Conservation (phyloP, 2,888 invertebrate genomes). For the Epinotia nisella region DNA sequence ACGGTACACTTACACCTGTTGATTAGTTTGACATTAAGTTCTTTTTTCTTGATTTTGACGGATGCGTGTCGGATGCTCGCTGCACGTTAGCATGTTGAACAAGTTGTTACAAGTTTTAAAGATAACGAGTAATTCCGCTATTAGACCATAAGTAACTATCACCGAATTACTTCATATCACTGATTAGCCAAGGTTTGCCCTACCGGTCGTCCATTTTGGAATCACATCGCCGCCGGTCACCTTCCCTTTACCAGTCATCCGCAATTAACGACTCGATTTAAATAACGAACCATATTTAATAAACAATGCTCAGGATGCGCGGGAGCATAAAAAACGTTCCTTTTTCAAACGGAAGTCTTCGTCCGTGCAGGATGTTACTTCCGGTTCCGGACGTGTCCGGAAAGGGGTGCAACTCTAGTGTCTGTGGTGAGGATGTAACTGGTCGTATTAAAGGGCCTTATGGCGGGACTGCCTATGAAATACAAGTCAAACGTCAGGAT, state of each 20-base stretch:
- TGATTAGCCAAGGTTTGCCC: too few species aligned
- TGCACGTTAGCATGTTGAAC: too few species aligned
- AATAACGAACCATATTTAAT: constrained; percentile 39
- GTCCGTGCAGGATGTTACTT: not conserved
- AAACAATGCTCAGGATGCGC: constrained; percentile 31
- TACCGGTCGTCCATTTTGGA: not conserved
- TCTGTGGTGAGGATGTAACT: constrained; percentile 1
- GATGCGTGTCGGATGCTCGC: too few species aligned
- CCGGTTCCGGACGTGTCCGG: constrained; percentile 13
- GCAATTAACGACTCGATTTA: constrained; percentile 34
- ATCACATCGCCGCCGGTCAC: not conserved
- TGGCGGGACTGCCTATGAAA: too few species aligned
- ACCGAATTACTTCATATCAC: too few species aligned
- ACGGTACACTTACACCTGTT: too few species aligned
- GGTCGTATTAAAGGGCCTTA: not conserved
- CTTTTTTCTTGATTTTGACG: too few species aligned
- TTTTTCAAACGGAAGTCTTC: constrained; percentile 38
- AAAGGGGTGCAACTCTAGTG: constrained; percentile 11
- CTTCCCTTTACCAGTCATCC: constrained; percentile 13
- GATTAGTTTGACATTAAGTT: too few species aligned
- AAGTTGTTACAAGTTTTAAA: too few species aligned
- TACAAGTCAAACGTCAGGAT: too few species aligned
- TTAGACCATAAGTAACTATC: too few species aligned
- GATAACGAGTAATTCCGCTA: too few species aligned
- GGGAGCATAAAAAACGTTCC: constrained; percentile 34